phyloP scores from a whole-genome alignment of 2,797 vertebrate species.

The Erpetoichthys calabaricus region DNA sequence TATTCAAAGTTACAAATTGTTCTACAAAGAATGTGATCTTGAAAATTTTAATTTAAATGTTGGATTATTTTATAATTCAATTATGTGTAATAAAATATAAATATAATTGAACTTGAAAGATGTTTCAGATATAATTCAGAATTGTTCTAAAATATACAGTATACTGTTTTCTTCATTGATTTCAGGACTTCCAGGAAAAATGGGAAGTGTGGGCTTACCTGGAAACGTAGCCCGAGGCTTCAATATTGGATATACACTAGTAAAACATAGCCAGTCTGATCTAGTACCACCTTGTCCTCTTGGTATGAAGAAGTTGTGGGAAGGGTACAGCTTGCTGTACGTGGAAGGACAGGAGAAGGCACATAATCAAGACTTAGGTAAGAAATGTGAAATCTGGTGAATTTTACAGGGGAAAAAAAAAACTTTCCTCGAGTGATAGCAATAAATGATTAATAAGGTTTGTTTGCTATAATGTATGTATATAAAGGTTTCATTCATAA shows the following conservation, averaged over 20 bases:
- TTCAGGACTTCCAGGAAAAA: constrained; percentile 58
- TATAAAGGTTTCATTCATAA: no score
- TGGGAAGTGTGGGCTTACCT: constrained; percentile 47
- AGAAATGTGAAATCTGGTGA: constrained; percentile 15
- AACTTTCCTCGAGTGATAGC: no score
- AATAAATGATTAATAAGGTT: no score
- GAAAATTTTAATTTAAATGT: no score
- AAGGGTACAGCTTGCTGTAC: constrained; percentile 78
- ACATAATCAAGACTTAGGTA: constrained; percentile 91
- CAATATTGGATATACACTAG: constrained; percentile 75
- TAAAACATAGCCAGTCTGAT: constrained; percentile 81
- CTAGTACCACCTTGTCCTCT: constrained; percentile 78
- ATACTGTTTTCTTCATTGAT: constrained; percentile 6
- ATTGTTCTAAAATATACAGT: no score
- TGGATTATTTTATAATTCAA: no score
- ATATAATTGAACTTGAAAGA: no score
- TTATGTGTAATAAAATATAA: no score
- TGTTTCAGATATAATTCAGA: no score
- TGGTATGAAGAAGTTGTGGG: constrained; percentile 80
- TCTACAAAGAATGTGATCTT: no score
- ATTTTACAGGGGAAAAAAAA: background rate
- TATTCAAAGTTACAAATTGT: no score
- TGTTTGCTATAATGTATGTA: no score
- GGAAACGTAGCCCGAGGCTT: constrained; percentile 51
- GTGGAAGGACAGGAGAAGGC: constrained; percentile 93